Conservation (phyloP, 1,140 invertebrate species). For the Berghia stephanieae region DNA sequence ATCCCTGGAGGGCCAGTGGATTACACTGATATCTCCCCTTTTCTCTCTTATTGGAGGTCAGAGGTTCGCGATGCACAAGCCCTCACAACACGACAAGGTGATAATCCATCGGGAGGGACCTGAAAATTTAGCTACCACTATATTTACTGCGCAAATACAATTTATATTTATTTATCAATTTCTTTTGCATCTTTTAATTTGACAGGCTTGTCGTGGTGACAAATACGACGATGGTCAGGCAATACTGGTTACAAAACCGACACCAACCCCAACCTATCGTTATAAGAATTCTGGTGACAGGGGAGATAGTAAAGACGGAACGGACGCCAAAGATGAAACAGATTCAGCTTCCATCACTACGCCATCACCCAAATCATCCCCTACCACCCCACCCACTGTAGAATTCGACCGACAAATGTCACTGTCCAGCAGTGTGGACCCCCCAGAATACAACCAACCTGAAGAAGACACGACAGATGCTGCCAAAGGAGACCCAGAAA, state of each 20-base stretch:
- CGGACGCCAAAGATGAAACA: neutral
- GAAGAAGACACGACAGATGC: neutral
- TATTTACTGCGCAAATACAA: no score
- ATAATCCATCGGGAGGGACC: no score
- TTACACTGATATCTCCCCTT: no score
- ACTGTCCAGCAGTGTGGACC: neutral
- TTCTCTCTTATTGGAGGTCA: no score
- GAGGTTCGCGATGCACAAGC: no score
- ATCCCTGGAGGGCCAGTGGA: no score
- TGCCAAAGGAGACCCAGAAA: neutral
- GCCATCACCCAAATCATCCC: no score
- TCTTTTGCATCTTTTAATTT: no score
- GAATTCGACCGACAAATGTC: neutral
- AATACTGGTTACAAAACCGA: constrained; percentile 35
- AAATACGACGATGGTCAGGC: constrained; percentile 47
- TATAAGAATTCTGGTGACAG: neutral
- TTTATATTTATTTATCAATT: no score
- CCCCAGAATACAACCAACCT: neutral
- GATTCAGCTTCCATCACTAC: neutral
- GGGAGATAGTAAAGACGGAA: neutral
- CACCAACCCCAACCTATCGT: neutral
- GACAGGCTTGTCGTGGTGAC: constrained; percentile 57
- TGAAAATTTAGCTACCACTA: no score
- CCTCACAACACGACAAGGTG: no score
- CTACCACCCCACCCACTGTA: no score